These are phyloP conservation scores for Musca vetustissima DNA, from an alignment of 1,140 invertebrate genomes.

Conservation along the genomic window DNA sequence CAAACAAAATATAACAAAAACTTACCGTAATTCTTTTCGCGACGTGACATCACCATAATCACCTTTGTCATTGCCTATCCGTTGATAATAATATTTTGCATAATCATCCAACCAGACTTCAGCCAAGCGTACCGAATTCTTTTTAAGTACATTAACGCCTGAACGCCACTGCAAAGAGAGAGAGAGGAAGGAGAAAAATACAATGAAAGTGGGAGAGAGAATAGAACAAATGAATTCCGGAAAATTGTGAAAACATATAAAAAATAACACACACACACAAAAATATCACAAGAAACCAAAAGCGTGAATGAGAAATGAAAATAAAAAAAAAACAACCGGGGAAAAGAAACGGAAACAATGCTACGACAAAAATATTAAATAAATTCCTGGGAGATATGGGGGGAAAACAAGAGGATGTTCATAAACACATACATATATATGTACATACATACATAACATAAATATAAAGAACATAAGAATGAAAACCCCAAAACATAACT, in stretches of 20 bases:
- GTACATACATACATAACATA: background rate
- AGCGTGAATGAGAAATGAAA: conserved; percentile 24
- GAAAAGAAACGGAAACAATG: background rate
- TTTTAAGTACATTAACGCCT: conserved; percentile 94
- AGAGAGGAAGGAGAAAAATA: background rate
- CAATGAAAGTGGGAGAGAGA: background rate
- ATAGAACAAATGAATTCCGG: conserved; percentile 8
- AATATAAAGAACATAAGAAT: background rate
- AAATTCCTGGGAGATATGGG: background rate
- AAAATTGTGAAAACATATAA: background rate
- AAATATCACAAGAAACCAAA: background rate
- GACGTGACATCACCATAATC: conserved; percentile 92
- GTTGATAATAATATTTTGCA: conserved; percentile 96
- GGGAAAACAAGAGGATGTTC: background rate
- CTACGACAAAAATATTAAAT: background rate
- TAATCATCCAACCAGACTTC: conserved; percentile 98
- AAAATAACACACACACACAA: background rate
- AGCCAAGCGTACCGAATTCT: conserved; percentile 87
- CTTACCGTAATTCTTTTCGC: conserved; percentile 69
- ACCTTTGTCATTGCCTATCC: conserved; percentile 94
- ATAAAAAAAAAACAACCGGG: background rate
- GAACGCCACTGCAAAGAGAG: conserved; percentile 71
- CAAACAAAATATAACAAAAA: background rate
- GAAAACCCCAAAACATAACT: too few relatives aligned
- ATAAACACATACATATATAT: too few relatives aligned